A percentile compares a stretch with the other conserved stretches of the same genome.
phyloP scores from a whole-genome alignment of 1,140 invertebrate genomes.

The Pseudomyrmex cubaensis region DNA sequence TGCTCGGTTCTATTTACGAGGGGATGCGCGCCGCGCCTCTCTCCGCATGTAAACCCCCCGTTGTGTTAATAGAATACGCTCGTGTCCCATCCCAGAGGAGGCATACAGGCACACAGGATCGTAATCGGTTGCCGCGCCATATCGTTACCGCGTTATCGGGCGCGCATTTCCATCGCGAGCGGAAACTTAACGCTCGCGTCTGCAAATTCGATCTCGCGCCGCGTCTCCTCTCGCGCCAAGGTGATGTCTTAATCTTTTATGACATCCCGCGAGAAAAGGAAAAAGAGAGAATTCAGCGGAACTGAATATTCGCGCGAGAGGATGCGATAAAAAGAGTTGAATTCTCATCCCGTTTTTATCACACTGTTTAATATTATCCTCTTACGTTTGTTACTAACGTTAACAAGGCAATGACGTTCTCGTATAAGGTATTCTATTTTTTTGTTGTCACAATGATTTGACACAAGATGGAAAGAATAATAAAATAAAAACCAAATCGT shows the following conservation, averaged over 20 bases:
- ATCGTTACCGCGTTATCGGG: conserved; percentile 69
- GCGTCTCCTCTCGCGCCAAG: background rate
- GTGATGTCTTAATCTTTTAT: conserved; percentile 50
- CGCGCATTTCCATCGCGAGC: background rate
- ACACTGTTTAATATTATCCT: background rate
- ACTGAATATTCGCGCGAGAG: no score
- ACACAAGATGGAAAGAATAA: background rate
- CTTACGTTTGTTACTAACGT: no score
- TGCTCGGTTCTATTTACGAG: conserved; percentile 71
- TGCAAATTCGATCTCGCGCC: conserved; percentile 47
- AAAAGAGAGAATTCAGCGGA: background rate
- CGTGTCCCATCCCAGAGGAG: conserved; percentile 60
- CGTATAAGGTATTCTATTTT: no score
- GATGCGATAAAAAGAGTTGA: background rate
- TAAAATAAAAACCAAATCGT: conserved; percentile 22
- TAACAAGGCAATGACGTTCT: no score
- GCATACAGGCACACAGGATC: conserved; percentile 52
- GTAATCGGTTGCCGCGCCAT: conserved; percentile 59
- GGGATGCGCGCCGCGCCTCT: conserved; percentile 29
- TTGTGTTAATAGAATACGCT: conserved; percentile 75
- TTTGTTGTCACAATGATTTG: background rate
- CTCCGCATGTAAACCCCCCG: conserved; percentile 64
- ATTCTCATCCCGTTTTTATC: background rate
- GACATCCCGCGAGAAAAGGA: background rate
- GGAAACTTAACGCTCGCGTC: conserved; percentile 26